Percentiles rank a stretch among this genome's conserved stretches.
Evolutionary conservation across 2,797 vertebrate genomes (phyloP).

Genomic region (Parauchenoglanis punctatus): DNA sequence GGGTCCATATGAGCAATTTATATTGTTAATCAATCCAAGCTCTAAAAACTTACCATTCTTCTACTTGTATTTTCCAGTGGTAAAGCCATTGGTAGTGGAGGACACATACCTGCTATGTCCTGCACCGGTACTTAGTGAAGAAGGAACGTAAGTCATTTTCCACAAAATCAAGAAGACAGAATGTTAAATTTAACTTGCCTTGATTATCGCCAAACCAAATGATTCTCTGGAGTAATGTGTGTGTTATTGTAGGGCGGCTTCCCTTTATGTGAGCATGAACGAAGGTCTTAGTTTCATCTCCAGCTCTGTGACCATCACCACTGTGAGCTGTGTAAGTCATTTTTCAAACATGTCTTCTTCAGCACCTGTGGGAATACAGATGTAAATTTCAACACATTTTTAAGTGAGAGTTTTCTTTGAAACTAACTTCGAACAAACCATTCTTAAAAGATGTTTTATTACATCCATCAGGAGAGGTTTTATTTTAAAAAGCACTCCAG

Average conservation of each 20-base stretch:
- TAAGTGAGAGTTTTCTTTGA: background rate
- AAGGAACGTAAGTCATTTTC: slow-evolving; percentile 87
- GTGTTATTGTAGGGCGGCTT: slow-evolving; percentile 82
- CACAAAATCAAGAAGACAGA: background rate
- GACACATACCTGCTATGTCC: slow-evolving; percentile 95
- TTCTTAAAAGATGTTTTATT: background rate
- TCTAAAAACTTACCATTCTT: slow-evolving; percentile 5
- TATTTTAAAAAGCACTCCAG: too few species aligned
- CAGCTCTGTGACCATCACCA: slow-evolving; percentile 96
- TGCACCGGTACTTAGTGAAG: slow-evolving; percentile 89
- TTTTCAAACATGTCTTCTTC: background rate
- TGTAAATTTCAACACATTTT: background rate
- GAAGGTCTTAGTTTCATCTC: slow-evolving; percentile 98
- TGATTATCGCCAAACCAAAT: background rate
- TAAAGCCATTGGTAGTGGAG: slow-evolving; percentile 92
- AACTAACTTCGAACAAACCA: background rate
- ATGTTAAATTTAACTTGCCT: too few species aligned
- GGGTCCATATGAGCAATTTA: background rate
- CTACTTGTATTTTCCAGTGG: slow-evolving; percentile 73
- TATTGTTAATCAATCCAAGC: slow-evolving; percentile 11
- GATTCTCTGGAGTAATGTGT: background rate
- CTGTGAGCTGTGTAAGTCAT: slow-evolving; percentile 92
- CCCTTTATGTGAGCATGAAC: slow-evolving; percentile 98
- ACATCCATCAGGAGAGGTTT: background rate
- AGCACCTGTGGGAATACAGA: background rate